These are phyloP conservation scores for Cladorhizidae sp. DNA, from an alignment of 37 sponge, comb jelly and placozoan genomes.

Conservation along the genomic window DNA sequence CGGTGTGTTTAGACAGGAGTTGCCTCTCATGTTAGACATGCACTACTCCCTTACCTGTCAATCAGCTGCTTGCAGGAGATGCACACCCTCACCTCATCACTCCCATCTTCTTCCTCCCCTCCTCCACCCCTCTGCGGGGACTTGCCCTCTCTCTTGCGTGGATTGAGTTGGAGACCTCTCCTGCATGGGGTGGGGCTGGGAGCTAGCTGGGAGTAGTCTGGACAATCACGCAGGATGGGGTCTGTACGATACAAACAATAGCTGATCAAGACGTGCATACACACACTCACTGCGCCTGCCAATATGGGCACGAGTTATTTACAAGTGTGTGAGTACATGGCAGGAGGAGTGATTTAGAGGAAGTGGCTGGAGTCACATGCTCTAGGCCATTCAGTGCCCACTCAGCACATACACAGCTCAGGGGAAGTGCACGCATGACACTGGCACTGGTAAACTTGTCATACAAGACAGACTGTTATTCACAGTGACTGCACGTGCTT, in stretches of 20 bases:
- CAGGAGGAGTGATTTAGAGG: too few species aligned
- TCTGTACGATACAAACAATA: slow-evolving; percentile 11
- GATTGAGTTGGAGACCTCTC: not conserved
- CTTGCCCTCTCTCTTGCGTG: not conserved
- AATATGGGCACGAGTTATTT: too few species aligned
- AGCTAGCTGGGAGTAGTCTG: slow-evolving; percentile 28
- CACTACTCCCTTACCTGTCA: slow-evolving; percentile 23
- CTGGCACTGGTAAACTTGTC: too few species aligned
- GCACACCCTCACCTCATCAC: slow-evolving; percentile 58
- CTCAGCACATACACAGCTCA: too few species aligned
- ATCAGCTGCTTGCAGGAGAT: slow-evolving; percentile 47
- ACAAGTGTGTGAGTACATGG: too few species aligned
- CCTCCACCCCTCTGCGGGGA: slow-evolving; percentile 4
- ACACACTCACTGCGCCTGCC: not conserved
- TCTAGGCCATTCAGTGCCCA: too few species aligned
- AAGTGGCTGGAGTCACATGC: too few species aligned
- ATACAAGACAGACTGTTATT: too few species aligned
- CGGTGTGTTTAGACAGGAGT: too few species aligned
- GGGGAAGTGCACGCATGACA: too few species aligned
- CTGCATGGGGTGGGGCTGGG: slow-evolving; percentile 5
- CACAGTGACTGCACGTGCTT: too few species aligned
- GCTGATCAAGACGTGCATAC: not conserved
- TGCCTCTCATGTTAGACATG: not conserved
- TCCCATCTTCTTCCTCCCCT: slow-evolving; percentile 44
- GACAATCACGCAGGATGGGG: slow-evolving; percentile 30